Evolutionary conservation across 2,797 vertebrate species (phyloP).

Genomic region (Coilia nasus): DNA sequence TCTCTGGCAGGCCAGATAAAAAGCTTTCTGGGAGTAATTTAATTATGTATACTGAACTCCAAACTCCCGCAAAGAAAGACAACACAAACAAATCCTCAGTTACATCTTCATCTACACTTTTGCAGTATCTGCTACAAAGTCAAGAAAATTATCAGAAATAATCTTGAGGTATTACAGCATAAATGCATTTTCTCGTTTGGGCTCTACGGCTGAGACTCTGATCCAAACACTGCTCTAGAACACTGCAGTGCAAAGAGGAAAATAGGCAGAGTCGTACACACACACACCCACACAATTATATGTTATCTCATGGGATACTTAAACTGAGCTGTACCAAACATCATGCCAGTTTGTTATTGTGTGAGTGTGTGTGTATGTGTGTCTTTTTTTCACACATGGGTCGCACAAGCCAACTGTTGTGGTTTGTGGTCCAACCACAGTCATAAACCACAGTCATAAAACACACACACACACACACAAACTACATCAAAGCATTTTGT

Average conservation of each 20-base stretch:
- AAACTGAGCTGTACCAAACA: neutral
- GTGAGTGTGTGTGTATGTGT: conserved; percentile 14
- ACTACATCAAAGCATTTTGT: neutral
- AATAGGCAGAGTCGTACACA: neutral
- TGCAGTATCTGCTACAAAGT: neutral
- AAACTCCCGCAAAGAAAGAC: neutral
- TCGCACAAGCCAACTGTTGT: conserved; percentile 29
- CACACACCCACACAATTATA: too few relatives aligned
- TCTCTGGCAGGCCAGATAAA: neutral
- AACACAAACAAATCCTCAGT: conserved; percentile 11
- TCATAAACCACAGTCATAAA: conserved; percentile 28
- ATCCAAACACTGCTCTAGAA: neutral
- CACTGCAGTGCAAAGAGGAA: neutral
- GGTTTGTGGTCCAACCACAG: conserved; percentile 50
- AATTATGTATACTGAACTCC: neutral
- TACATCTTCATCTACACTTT: neutral
- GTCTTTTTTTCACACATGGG: neutral
- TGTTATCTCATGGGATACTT: neutral
- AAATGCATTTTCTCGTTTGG: neutral
- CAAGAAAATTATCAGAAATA: conserved; percentile 2
- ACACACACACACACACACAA: neutral
- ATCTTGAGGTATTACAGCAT: neutral
- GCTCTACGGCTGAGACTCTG: neutral
- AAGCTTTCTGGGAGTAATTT: neutral
- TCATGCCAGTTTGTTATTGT: neutral